Evolutionary conservation across 2,113 vertebrate species (phyloP), one percentile per base, ranked within the genome.

Genomic region (Zootoca vivipara): DNA sequence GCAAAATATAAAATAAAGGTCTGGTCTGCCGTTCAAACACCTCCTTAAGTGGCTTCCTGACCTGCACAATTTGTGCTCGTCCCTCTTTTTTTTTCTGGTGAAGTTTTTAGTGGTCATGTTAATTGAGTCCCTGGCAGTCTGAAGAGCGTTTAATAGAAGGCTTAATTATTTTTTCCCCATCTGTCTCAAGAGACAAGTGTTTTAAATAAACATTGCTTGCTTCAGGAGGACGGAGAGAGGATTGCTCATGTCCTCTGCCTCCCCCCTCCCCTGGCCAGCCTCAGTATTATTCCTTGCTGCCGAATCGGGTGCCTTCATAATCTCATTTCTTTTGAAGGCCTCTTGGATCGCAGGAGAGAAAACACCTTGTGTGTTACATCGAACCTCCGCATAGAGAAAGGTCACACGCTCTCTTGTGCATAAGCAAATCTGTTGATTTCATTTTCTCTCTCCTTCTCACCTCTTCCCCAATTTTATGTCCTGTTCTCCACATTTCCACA

Each of bases 71-170:
- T 87, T 94, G 88, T 88, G 40, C 5, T 72, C 77, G 89, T 92
- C 91, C 64, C 88, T 94, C 87, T 94, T 93, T 93, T 86, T 56
- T 28, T 24, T n/a, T 42, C 46, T 89, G 87, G 86, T 91, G 93
- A 82, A 64, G 93, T 96, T 95, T 96, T 93, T 95, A 90, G 91
- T 92, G 86, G 77, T 89, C 89, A 83, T 83, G 89, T 94, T 95
- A 94, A 94, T 94, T 87, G 73, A 93, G 92, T 94, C 85, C 89
- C 94, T 94, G 93, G 94, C 93, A 87, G 92, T 90, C 92, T 92
- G 90, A 90, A 91, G 95, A 91, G 87, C 91, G 89, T 96, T 95
- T 95, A 95, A 96, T 96, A 95, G 95, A 94, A 91, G 87, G 92
- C 33, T 92, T 95, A 95, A 94, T 96, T 94, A 94, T 95, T 95